Evolutionary conservation across 2,888 invertebrate genomes (phyloP).

Genomic region (Apeira syringaria): DNA sequence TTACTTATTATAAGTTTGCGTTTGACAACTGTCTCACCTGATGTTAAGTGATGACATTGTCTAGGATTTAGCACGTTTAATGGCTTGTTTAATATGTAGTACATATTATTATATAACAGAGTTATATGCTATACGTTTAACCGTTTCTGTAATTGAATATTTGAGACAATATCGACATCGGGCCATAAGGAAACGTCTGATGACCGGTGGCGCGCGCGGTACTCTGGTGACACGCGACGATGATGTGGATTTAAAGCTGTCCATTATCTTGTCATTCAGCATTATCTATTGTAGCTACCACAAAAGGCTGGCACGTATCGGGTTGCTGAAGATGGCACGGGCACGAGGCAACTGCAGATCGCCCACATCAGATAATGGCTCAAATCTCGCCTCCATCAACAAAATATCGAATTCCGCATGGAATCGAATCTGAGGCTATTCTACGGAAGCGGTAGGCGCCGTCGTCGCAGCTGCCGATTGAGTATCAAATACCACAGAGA

Average conservation of each 20-base stretch:
- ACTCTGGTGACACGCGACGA: slow-evolving; percentile 3
- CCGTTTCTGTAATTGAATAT: too few relatives aligned
- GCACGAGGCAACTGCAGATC: slow-evolving; percentile 73
- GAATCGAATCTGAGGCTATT: slow-evolving; percentile 60
- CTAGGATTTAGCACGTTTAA: too few relatives aligned
- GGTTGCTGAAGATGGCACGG: slow-evolving; percentile 66
- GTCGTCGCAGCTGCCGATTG: slow-evolving; percentile 64
- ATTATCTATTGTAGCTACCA: slow-evolving; percentile 71
- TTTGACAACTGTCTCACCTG: too few relatives aligned
- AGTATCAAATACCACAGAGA: slow-evolving; percentile 72
- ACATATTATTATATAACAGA: too few relatives aligned
- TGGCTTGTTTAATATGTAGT: too few relatives aligned
- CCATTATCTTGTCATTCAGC: slow-evolving; percentile 50
- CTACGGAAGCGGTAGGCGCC: slow-evolving; percentile 79
- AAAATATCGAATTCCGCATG: slow-evolving; percentile 73
- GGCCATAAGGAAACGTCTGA: slow-evolving; percentile 29
- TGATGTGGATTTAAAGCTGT: slow-evolving; percentile 45
- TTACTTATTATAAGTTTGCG: too few relatives aligned
- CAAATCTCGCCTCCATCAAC: slow-evolving; percentile 73
- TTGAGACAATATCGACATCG: slow-evolving; percentile 3
- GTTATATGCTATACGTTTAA: too few relatives aligned
- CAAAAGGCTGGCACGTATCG: slow-evolving; percentile 61
- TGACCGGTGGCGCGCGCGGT: slow-evolving; percentile 20
- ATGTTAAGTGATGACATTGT: too few relatives aligned
- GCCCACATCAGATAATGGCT: slow-evolving; percentile 58